Conservation (phyloP, 2,113 vertebrate genomes). For the Raja brachyura region DNA sequence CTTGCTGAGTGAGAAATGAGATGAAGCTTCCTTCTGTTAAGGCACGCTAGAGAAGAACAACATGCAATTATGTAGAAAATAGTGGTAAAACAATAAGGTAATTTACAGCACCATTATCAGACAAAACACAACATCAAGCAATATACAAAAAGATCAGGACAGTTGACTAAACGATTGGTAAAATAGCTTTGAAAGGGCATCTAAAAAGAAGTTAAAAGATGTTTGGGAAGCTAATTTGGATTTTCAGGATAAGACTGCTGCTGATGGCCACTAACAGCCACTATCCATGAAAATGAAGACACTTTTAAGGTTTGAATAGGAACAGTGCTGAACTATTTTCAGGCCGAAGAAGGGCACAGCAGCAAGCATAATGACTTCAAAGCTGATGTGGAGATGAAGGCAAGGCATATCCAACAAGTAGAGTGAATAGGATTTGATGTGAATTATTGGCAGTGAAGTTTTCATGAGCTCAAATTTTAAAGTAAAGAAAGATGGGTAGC, state of each 20-base stretch:
- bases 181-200: not conserved
- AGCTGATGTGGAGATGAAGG: not conserved
- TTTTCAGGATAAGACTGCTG: not conserved
- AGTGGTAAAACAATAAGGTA: not conserved
- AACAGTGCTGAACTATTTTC: not conserved
- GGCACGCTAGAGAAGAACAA: not conserved
- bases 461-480: too few relatives aligned
- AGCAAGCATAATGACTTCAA: not conserved
- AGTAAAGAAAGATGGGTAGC: too few relatives aligned
- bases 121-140: not conserved
- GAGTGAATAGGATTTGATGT: too few relatives aligned
- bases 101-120: not conserved
- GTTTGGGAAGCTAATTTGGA: not conserved
- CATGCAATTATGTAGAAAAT: not conserved
- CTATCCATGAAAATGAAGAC: not conserved
- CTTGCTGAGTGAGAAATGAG: not conserved
- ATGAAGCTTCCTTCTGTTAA: not conserved
- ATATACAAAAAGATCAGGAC: not conserved
- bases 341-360: not conserved
- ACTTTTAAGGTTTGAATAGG: not conserved
- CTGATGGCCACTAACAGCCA: not conserved
- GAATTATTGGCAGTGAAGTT: too few relatives aligned
- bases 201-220: not conserved
- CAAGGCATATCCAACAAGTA: too few relatives aligned
- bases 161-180: not conserved